A percentile compares a stretch with the other conserved stretches of the same genome.
These are phyloP conservation scores for Speoplatyrhinus poulsoni DNA, from an alignment of 2,113 vertebrate genomes.

Conservation along the genomic window DNA sequence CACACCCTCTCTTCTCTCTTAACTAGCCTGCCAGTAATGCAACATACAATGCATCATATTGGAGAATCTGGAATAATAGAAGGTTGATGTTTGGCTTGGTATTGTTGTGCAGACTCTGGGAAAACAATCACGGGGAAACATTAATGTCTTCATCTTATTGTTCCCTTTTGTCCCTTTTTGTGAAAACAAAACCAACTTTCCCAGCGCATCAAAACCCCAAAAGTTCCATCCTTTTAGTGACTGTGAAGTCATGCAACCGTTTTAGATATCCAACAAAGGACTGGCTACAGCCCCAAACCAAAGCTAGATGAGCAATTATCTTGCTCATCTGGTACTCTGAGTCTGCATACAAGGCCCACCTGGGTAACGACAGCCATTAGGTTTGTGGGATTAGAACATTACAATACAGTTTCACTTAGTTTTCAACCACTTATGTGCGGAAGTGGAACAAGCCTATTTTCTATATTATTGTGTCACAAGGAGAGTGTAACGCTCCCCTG, in stretches of 20 bases:
- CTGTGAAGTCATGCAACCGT: conserved; percentile 4
- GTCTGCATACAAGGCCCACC: background rate
- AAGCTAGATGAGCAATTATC: background rate
- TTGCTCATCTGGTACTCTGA: background rate
- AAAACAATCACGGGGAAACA: background rate
- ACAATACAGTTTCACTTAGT: background rate
- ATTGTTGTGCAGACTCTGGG: too few species aligned
- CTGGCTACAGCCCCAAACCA: background rate
- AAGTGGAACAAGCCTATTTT: conserved; percentile 19
- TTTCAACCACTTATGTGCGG: conserved; percentile 12
- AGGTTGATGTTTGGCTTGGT: too few species aligned
- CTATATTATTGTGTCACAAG: conserved; percentile 22
- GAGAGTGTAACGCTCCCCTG: too few species aligned
- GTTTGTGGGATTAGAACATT: too few species aligned
- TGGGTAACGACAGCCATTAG: background rate
- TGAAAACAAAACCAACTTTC: background rate
- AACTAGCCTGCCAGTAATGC: too few species aligned
- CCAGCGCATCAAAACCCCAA: background rate
- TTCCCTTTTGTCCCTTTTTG: background rate
- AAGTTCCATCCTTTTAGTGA: background rate
- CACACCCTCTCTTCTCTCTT: too few species aligned
- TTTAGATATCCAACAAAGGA: background rate
- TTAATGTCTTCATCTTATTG: background rate
- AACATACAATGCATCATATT: too few species aligned
- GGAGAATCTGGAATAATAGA: too few species aligned